phyloP scores from a whole-genome alignment of 2,888 invertebrate species.

The Sesia apiformis region DNA sequence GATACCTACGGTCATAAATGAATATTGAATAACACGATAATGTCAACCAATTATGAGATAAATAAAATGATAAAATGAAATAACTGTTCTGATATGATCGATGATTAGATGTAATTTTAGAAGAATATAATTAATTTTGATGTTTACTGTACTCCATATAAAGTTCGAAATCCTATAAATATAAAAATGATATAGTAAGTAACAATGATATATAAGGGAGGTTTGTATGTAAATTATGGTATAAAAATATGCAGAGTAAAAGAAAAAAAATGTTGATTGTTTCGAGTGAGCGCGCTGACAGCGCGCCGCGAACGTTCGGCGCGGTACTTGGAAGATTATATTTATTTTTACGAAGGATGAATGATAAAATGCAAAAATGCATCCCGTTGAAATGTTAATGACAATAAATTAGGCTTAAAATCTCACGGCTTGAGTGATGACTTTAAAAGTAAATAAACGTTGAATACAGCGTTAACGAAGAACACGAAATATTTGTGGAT shows the following conservation, averaged over 20 bases:
- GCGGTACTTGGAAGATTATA: slow-evolving; percentile 8
- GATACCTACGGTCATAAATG: not conserved
- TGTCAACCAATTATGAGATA: slow-evolving; percentile 6
- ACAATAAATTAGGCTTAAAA: slow-evolving; percentile 25
- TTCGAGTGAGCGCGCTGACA: slow-evolving; percentile 13
- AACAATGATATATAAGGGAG: too few species aligned
- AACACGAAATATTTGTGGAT: not conserved
- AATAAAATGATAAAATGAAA: not conserved
- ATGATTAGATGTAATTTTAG: not conserved
- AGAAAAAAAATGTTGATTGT: not conserved
- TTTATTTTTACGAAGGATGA: slow-evolving; percentile 19
- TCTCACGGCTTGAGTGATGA: slow-evolving; percentile 13
- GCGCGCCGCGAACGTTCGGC: slow-evolving; percentile 8
- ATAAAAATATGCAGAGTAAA: too few species aligned
- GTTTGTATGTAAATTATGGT: too few species aligned
- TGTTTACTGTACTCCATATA: too few species aligned
- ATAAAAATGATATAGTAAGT: too few species aligned
- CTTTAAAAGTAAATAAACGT: slow-evolving; percentile 3
- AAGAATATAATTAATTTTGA: not conserved
- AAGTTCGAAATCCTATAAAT: too few species aligned
- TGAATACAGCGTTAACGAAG: slow-evolving; percentile 2
- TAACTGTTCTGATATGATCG: not conserved
- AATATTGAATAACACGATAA: slow-evolving; percentile 6
- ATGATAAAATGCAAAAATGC: slow-evolving; percentile 23
- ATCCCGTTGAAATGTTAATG: slow-evolving; percentile 28